A percentile compares a stretch with the other conserved stretches of the same genome.
Conservation (phyloP, 2,797 vertebrate genomes). For the Brachymystax lenok region DNA sequence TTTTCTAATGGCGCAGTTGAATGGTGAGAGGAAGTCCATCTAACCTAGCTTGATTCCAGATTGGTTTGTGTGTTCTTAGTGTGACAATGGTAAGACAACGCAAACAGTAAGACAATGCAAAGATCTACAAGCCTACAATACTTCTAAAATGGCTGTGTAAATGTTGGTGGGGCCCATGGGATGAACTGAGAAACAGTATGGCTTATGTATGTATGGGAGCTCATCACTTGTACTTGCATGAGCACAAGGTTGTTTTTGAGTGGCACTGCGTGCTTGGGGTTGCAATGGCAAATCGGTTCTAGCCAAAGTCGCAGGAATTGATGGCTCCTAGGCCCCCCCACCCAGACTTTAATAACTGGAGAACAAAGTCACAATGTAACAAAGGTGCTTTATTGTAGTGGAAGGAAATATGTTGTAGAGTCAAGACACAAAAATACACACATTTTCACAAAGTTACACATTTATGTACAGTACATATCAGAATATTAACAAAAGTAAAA, state of each 20-base stretch:
- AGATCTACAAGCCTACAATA: no score
- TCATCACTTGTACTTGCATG: background rate
- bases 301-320: no score
- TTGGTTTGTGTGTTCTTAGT: background rate
- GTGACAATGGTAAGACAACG: no score
- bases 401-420: conserved; percentile 60
- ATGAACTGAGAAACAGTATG: background rate
- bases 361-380: conserved; percentile 38
- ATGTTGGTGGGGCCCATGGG: no score
- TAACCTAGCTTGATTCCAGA: background rate
- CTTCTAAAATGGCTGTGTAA: background rate
- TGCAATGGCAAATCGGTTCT: no score
- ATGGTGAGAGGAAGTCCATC: background rate
- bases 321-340: no score
- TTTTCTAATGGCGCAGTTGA: background rate
- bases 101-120: no score
- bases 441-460: conserved; percentile 29
- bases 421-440: conserved; percentile 40
- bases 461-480: conserved; percentile 38
- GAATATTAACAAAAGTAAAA: conserved; percentile 22
- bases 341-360: background rate
- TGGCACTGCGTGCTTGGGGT: background rate
- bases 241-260: background rate
- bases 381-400: conserved; percentile 90
- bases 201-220: background rate